Percentiles rank a stretch among this genome's conserved stretches.
phyloP scores from a whole-genome alignment of 2,113 vertebrate species.

The Pedionomus torquatus region DNA sequence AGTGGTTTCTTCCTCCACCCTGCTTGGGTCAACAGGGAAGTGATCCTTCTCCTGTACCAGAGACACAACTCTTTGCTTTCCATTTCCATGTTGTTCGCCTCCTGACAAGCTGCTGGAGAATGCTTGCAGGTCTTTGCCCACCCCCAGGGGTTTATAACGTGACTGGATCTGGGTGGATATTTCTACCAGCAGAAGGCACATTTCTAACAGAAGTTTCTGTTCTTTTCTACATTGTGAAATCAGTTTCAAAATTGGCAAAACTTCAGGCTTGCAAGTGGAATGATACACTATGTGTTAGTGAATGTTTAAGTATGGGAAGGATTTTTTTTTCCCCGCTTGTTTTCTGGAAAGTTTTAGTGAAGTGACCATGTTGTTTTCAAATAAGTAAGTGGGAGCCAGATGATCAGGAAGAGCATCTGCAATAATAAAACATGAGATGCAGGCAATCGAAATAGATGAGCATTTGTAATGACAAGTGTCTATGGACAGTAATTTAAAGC shows the following conservation, averaged over 20 bases:
- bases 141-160: rapidly evolving
- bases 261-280: neutral
- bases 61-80: neutral
- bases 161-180: rapidly evolving
- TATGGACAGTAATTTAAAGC: neutral
- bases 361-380: rapidly evolving
- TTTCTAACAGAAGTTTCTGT: neutral
- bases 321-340: too few species aligned
- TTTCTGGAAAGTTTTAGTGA: neutral
- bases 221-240: neutral
- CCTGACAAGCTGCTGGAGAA: rapidly evolving
- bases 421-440: neutral
- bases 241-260: rapidly evolving
- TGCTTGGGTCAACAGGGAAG: neutral
- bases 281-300: neutral
- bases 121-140: rapidly evolving
- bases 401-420: neutral
- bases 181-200: neutral
- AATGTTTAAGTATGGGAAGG: neutral
- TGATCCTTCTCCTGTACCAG: rapidly evolving
- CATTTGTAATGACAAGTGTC: neutral
- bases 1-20: rapidly evolving
- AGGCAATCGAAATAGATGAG: neutral
- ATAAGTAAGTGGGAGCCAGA: neutral
- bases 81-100: rapidly evolving